A percentile compares a stretch with the other conserved stretches of the same genome.
These are phyloP conservation scores for Chloroclystis v-ata DNA, from an alignment of 2,888 invertebrate species.

Conservation along the genomic window DNA sequence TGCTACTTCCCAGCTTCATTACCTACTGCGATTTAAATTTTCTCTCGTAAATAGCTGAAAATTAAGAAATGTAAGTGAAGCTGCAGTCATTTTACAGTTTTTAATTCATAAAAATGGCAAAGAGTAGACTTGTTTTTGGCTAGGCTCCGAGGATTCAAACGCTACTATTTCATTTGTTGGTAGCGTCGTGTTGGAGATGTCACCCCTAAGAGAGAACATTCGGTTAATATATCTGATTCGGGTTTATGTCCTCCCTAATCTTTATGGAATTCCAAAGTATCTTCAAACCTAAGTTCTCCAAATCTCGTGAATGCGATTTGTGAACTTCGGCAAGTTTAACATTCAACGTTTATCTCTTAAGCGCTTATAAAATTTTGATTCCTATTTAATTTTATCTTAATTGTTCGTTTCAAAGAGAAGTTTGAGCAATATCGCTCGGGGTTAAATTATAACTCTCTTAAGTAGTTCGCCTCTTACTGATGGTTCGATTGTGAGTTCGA, in stretches of 20 bases:
- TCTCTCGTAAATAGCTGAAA: slow-evolving; percentile 10
- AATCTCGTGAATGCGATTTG: slow-evolving; percentile 43
- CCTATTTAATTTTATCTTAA: slow-evolving; percentile 73
- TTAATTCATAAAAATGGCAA: neutral
- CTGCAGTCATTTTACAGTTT: neutral
- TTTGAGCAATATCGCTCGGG: slow-evolving; percentile 56
- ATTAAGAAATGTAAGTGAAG: slow-evolving; percentile 10
- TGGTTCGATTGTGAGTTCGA: slow-evolving; percentile 19
- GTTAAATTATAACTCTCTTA: slow-evolving; percentile 40
- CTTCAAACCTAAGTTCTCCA: slow-evolving; percentile 27
- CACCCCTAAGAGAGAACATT: neutral
- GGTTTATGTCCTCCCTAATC: slow-evolving; percentile 14
- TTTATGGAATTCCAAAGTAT: slow-evolving; percentile 28
- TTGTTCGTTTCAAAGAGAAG: slow-evolving; percentile 65
- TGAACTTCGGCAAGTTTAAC: slow-evolving; percentile 65
- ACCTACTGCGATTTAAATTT: slow-evolving; percentile 29
- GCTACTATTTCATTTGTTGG: slow-evolving; percentile 1
- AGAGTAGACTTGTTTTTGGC: neutral
- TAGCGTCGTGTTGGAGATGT: neutral
- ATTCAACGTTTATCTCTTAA: slow-evolving; percentile 69
- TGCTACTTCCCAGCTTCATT: slow-evolving; percentile 53
- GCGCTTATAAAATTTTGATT: slow-evolving; percentile 74
- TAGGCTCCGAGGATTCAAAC: slow-evolving; percentile 1
- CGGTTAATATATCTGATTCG: slow-evolving; percentile 11
- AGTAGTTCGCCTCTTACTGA: slow-evolving; percentile 24